Percentiles rank a stretch among this genome's conserved stretches.
phyloP scores from a whole-genome alignment of 2,888 invertebrate genomes.

The Campoletis raptor region DNA sequence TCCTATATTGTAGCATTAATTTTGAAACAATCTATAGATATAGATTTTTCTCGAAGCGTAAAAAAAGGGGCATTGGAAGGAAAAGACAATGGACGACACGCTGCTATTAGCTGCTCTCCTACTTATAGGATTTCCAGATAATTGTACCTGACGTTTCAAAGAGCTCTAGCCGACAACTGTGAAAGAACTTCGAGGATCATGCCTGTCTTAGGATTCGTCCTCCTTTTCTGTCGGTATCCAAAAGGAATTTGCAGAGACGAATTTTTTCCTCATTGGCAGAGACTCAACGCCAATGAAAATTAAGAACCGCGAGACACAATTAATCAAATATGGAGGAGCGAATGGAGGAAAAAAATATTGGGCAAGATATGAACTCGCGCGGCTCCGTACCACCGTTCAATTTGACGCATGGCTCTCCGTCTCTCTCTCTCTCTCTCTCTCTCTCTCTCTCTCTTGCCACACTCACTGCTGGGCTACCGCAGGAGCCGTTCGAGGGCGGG shows the following conservation, averaged over 20 bases:
- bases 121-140: constrained; percentile 78
- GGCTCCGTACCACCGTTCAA: constrained; percentile 67
- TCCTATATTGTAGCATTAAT: not conserved
- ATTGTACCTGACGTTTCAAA: constrained; percentile 81
- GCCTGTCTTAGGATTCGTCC: not conserved
- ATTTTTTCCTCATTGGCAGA: not conserved
- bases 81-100: constrained; percentile 68
- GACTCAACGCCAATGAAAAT: not conserved
- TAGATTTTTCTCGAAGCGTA: constrained; percentile 7
- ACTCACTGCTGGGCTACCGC: constrained; percentile 76
- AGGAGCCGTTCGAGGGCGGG: constrained; percentile 83
- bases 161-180: constrained; percentile 74
- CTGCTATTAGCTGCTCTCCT: constrained; percentile 67
- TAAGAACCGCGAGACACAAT: not conserved
- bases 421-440: constrained; percentile 23
- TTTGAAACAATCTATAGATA: not conserved
- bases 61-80: constrained; percentile 35
- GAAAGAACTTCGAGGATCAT: constrained; percentile 66
- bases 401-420: constrained; percentile 63
- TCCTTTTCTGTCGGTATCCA: not conserved
- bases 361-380: constrained; percentile 63
- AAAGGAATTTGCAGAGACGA: not conserved
- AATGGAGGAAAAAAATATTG: not conserved
- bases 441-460: constrained; percentile 42
- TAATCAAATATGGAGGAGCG: not conserved